Evolutionary conservation across 2,888 invertebrate genomes (phyloP).

Genomic region (Gisinianus flammeolus): DNA sequence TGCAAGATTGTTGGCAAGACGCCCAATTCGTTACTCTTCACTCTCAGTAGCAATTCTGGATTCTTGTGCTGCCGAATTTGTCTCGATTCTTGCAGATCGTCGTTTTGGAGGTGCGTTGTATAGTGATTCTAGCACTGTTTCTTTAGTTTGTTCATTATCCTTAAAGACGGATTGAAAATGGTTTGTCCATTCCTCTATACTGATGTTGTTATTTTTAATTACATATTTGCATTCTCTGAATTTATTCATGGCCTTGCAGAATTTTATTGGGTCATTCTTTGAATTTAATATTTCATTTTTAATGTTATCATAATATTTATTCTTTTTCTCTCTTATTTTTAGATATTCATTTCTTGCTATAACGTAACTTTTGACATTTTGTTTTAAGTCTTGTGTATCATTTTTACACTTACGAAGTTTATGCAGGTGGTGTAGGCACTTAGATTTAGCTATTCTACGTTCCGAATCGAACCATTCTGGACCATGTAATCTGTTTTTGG

Average conservation of each 20-base stretch:
- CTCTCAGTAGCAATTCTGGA: too few species aligned
- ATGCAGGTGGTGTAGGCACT: not conserved
- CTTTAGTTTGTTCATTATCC: not conserved
- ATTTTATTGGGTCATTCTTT: not conserved
- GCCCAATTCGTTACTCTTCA: too few species aligned
- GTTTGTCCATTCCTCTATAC: not conserved
- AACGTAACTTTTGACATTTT: not conserved
- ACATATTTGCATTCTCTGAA: not conserved
- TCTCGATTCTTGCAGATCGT: too few species aligned
- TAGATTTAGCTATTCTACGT: too few species aligned
- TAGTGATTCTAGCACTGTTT: too few species aligned
- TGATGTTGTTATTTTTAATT: not conserved
- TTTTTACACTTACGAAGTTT: not conserved
- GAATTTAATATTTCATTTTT: not conserved
- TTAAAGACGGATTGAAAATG: not conserved
- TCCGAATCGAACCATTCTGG: not conserved
- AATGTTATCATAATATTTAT: not conserved
- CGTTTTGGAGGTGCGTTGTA: too few species aligned
- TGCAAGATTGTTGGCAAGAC: too few species aligned
- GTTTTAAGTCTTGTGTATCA: not conserved
- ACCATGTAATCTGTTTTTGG: not conserved
- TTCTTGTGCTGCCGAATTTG: too few species aligned
- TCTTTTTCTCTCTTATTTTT: not conserved
- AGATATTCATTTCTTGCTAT: not conserved
- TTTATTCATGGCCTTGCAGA: not conserved